These are phyloP conservation scores for Hyles lineata DNA, from an alignment of 2,888 invertebrate genomes.

Conservation along the genomic window DNA sequence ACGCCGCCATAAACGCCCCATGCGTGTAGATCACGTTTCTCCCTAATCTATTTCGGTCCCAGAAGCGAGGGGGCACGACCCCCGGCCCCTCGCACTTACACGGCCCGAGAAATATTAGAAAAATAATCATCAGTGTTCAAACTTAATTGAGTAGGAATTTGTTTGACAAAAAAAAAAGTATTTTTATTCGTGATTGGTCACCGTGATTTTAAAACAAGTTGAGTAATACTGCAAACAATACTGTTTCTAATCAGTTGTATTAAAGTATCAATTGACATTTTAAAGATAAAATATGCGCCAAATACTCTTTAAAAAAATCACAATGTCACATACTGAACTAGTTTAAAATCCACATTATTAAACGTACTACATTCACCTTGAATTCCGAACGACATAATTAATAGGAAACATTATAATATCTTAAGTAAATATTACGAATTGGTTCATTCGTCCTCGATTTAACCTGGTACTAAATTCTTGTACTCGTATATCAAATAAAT, in stretches of 20 bases:
- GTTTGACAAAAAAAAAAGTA: background rate
- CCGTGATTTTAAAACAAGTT: no score
- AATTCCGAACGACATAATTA: slow-evolving; percentile 2
- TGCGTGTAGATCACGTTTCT: slow-evolving; percentile 25
- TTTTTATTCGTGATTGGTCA: no score
- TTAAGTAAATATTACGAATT: background rate
- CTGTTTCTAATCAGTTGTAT: no score
- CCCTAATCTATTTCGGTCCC: slow-evolving; percentile 25
- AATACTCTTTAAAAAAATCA: background rate
- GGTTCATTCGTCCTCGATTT: background rate
- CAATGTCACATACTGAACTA: background rate
- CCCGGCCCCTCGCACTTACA: slow-evolving; percentile 1
- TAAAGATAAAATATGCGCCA: no score
- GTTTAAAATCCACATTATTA: background rate
- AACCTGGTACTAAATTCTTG: background rate
- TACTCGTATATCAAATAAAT: background rate
- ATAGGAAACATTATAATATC: background rate
- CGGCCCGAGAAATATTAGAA: slow-evolving; percentile 3
- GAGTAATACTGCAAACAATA: no score
- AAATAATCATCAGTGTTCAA: slow-evolving; percentile 4
- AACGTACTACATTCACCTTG: slow-evolving; percentile 8
- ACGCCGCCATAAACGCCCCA: slow-evolving; percentile 25
- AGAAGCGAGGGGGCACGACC: slow-evolving; percentile 3
- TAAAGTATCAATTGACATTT: no score
- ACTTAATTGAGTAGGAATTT: background rate